Evolutionary conservation across 2,113 vertebrate genomes (phyloP), one percentile per base, ranked within the genome.

Genomic region (Triplophysa rosa): DNA sequence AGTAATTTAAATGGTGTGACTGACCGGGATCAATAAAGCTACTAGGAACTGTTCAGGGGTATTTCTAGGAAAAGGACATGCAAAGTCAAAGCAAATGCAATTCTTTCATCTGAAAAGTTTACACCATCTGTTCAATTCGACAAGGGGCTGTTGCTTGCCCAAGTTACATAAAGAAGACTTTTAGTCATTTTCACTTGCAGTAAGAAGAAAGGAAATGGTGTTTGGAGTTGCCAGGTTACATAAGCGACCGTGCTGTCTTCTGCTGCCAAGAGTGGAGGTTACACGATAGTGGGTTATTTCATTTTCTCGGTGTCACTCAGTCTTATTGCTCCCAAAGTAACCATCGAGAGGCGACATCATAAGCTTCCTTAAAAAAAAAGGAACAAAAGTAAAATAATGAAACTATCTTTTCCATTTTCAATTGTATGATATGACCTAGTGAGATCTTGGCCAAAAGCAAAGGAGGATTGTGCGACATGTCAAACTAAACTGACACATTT

Each of bases 171-270:
- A 83, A 76, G 69, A 83, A 74, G 45, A 66, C 67, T 77, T 83
- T 73, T 49, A 40, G 62, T 82, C 72, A 72, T 79, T 86, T 80
- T 80, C 72, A 71, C 79, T 83, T 65, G 58, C 54, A 62, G 82
- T 66, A 75, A 74, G 80, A 84, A 77, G 61, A 82, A 84, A 80
- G 70, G 70, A 80, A 73, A 59, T 70, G 64, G 42, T 77, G 64
- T 71, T 87, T 82, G 71, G 72, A 80, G 79, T 63, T 85, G 84
- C 77, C 76, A 81, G 79, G 78, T 83, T 82, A 82, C 80, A 82
- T 84, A 86, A 86, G 74, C 37, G n/a, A 81, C 70, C 40, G 37
- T 69, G 64, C 80, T 67, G 63, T 49, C 77, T 84, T 82, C 78
- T 73, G 70, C 70, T 85, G 86, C 84, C 82, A 85, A 85, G 77